These are phyloP conservation scores for Heterodera carotae DNA, from an alignment of 1,140 invertebrate species.

Conservation along the genomic window DNA sequence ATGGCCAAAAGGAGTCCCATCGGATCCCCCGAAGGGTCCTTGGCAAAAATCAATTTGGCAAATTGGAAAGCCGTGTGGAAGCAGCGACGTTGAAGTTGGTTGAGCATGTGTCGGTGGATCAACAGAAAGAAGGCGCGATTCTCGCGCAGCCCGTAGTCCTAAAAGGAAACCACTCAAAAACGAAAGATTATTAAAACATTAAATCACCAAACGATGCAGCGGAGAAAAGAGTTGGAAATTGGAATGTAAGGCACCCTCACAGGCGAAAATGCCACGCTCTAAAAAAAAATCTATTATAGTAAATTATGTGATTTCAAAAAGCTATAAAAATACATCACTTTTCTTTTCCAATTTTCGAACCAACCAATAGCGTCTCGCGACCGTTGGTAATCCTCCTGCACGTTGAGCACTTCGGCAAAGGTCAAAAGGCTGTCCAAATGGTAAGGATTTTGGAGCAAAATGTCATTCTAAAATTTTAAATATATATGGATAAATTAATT, in stretches of 20 bases:
- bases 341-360: neutral
- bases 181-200: neutral
- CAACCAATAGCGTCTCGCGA: slow-evolving; percentile 45
- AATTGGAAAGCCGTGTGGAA: slow-evolving; percentile 49
- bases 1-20: slow-evolving; percentile 49
- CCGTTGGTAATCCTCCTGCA: slow-evolving; percentile 45
- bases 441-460: slow-evolving; percentile 46
- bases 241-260: slow-evolving; percentile 42
- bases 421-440: slow-evolving; percentile 49
- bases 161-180: neutral
- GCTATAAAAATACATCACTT: slow-evolving; percentile 16
- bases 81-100: slow-evolving; percentile 38
- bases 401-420: slow-evolving; percentile 37
- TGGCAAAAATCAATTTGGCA: slow-evolving; percentile 47
- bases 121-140: slow-evolving; percentile 49
- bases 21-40: slow-evolving; percentile 43
- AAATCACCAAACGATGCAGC: slow-evolving; percentile 35
- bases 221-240: slow-evolving; percentile 44
- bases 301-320: slow-evolving; percentile 20
- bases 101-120: slow-evolving; percentile 37
- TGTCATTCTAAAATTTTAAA: slow-evolving; percentile 36
- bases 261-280: slow-evolving; percentile 49
- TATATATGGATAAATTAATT: neutral
- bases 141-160: slow-evolving; percentile 43
- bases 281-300: slow-evolving; percentile 37